Conservation (phyloP, 1,140 invertebrate genomes). For the Apocrypta bakeri region DNA sequence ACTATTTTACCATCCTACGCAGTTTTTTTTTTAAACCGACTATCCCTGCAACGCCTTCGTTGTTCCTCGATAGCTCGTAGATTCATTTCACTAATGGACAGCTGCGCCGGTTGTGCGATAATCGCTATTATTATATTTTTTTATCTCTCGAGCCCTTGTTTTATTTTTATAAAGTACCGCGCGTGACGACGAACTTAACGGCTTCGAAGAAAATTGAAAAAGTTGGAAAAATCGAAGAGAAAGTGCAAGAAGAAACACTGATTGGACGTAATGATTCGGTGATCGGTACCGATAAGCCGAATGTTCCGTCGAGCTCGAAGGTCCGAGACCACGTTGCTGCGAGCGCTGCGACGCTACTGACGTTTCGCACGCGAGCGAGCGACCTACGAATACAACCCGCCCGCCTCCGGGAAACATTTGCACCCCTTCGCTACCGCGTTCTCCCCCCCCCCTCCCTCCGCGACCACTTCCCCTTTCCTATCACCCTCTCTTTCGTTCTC, state of each 20-base stretch:
- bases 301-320: neutral
- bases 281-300: slow-evolving; percentile 22
- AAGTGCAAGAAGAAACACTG: neutral
- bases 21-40: neutral
- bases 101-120: too few relatives aligned
- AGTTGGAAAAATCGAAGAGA: neutral
- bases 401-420: slow-evolving; percentile 47
- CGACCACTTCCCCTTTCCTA: neutral
- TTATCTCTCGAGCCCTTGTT: neutral
- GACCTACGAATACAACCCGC: slow-evolving; percentile 58
- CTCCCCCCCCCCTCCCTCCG: neutral
- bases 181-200: neutral
- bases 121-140: neutral
- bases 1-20: too few relatives aligned
- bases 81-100: neutral
- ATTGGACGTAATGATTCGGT: neutral
- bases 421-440: slow-evolving; percentile 10
- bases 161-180: neutral
- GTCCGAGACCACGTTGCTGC: slow-evolving; percentile 59
- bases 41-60: too few relatives aligned
- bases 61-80: neutral
- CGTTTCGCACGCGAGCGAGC: slow-evolving; percentile 63
- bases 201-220: neutral
- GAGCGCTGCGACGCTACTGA: slow-evolving; percentile 66
- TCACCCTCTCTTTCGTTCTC: neutral